Base-by-base conservation (phyloP, 2,113 vertebrate genomes). In the Columba livia region DNA sequence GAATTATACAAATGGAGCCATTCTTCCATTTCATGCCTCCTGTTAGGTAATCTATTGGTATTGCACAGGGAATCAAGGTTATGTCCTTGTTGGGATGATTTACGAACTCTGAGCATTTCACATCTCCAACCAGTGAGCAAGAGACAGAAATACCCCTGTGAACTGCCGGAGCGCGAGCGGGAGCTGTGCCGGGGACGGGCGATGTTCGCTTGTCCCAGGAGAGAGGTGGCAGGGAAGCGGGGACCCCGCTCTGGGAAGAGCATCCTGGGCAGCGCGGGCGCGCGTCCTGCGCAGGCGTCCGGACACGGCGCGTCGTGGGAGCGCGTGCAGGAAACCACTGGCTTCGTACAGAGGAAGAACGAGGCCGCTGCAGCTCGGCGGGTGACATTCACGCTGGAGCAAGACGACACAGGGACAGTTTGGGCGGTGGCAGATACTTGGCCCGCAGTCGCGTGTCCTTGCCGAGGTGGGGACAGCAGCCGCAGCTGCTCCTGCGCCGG, bases 51-150 rank as follows among this genome's bases (percentile, higher is more conserved):
- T 75, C 73, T 75, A 93, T 32, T 9, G 88, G 90, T 64, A 89
- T 72, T 73, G 79, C 90, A 86, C 79, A 36, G 58, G 86, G 95
- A 95, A 92, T 70, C 97, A 97, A 97, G 97, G 97, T 92, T 95
- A 94, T 31, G 94, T 95, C 96, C 97, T 98, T 96, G 97, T 88
- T 96, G 56, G 57, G 71, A 29, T 91, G 95, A 97, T 95, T 97
- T 94, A 97, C 34, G 21, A 87, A 90, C 96, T 72, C 71, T 3
- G 71, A 86, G 89, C 36, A 0, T 47, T 66, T 74, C 66, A 2
- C 6, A 72, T 79, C 86, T 89, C 83, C 56, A 4, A 56, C 79
- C 34, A 25, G 54, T 11, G 3, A 89, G 75, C 0, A 0, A 94
- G 84, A n/a, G 60, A 80, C 53, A 86, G 47, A 88, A 93, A 42